Evolutionary conservation across 2,797 vertebrate species (phyloP).

Genomic region (Ispidina lecontei): DNA sequence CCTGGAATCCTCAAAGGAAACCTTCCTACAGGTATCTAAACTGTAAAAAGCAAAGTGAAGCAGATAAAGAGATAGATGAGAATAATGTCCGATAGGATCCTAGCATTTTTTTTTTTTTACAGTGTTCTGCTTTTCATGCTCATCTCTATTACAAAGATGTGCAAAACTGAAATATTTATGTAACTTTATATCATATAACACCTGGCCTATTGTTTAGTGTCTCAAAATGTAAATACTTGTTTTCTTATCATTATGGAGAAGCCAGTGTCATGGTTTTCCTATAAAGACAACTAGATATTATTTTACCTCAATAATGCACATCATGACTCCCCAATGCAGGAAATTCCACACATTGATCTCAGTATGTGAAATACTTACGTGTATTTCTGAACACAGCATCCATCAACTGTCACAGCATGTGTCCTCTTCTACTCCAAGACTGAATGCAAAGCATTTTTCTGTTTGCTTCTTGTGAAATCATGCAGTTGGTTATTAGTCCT

Average conservation of each 20-base stretch:
- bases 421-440: neutral
- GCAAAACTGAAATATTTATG: neutral
- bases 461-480: neutral
- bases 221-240: neutral
- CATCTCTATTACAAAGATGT: neutral
- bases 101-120: neutral
- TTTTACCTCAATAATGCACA: neutral
- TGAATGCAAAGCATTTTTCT: neutral
- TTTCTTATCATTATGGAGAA: neutral
- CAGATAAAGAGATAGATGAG: neutral
- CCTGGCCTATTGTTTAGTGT: neutral
- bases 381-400: neutral
- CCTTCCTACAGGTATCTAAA: neutral
- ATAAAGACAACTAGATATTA: neutral
- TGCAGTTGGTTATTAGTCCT: neutral
- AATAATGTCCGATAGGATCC: neutral
- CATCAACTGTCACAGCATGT: neutral
- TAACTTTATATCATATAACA: neutral
- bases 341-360: neutral
- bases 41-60: neutral
- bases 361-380: neutral
- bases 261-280: neutral
- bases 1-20: neutral
- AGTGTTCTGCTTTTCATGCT: neutral
- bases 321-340: neutral